A percentile compares a stretch with the other conserved stretches of the same genome.
Evolutionary conservation across 2,113 vertebrate genomes (phyloP).

Genomic region (Lates calcarifer): DNA sequence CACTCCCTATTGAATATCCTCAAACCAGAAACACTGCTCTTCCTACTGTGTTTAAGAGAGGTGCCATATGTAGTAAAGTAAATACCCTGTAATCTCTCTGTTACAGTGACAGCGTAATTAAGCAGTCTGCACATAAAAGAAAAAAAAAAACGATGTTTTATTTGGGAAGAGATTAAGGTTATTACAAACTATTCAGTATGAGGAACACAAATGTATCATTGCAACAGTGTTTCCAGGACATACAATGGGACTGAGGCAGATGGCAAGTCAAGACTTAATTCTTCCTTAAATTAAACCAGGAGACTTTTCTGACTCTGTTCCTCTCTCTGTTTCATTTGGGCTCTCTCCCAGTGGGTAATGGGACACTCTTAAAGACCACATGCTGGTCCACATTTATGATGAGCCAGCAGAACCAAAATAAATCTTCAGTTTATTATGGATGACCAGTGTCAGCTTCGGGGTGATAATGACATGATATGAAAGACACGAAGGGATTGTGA

Average conservation of each 20-base stretch:
- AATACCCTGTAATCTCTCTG: slow-evolving; percentile 17
- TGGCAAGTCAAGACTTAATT: slow-evolving; percentile 24
- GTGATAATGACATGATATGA: slow-evolving; percentile 1
- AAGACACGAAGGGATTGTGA: slow-evolving; percentile 3
- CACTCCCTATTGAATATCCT: not conserved
- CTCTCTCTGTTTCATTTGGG: slow-evolving; percentile 21
- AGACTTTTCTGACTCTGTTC: slow-evolving; percentile 12
- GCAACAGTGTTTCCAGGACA: slow-evolving; percentile 2
- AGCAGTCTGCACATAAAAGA: not conserved
- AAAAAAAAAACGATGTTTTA: not conserved
- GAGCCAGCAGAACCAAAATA: slow-evolving; percentile 59
- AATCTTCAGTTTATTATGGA: slow-evolving; percentile 37
- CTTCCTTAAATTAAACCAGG: slow-evolving; percentile 37
- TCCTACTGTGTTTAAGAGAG: slow-evolving; percentile 12
- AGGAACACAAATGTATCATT: not conserved
- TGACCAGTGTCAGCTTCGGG: slow-evolving; percentile 7
- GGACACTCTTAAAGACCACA: slow-evolving; percentile 50
- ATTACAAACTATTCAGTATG: not conserved
- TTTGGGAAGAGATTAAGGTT: slow-evolving; percentile 4
- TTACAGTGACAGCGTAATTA: not conserved
- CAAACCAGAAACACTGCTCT: slow-evolving; percentile 5
- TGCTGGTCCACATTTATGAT: slow-evolving; percentile 42
- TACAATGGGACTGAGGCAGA: slow-evolving; percentile 14
- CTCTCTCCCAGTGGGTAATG: slow-evolving; percentile 29
- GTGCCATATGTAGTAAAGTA: slow-evolving; percentile 11